Conservation (phyloP, 2,888 invertebrate genomes). For the Ormyrus nitidulus region DNA sequence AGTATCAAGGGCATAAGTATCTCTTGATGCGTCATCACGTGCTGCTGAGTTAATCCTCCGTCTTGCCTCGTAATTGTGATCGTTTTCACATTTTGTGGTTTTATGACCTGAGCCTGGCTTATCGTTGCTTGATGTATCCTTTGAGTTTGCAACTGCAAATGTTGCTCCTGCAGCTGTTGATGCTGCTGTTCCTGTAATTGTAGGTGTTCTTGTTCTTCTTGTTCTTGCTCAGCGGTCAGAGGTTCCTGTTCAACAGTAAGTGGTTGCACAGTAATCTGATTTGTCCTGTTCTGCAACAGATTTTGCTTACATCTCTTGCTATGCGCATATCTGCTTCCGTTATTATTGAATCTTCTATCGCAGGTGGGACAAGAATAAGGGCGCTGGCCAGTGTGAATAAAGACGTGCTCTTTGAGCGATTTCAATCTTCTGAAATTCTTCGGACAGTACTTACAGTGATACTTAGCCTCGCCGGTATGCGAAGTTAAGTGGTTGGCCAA, state of each 20-base stretch:
- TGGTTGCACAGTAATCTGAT: constrained; percentile 44
- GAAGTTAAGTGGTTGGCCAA: constrained; percentile 73
- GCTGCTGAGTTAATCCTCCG: constrained; percentile 65
- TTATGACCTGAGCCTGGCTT: constrained; percentile 63
- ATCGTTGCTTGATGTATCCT: constrained; percentile 57
- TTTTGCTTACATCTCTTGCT: constrained; percentile 73
- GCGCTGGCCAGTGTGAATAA: constrained; percentile 73
- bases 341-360: constrained; percentile 73
- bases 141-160: constrained; percentile 49
- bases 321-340: constrained; percentile 73
- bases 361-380: constrained; percentile 74
- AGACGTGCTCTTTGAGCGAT: constrained; percentile 72
- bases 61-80: constrained; percentile 71
- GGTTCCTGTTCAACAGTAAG: too few relatives aligned
- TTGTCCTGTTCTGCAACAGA: constrained; percentile 39
- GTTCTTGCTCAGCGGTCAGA: constrained; percentile 2
- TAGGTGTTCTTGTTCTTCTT: constrained; percentile 35
- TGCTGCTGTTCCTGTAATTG: constrained; percentile 30
- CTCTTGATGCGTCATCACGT: constrained; percentile 71
- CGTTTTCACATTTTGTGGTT: constrained; percentile 71
- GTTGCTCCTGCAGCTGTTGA: constrained; percentile 49
- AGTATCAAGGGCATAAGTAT: constrained; percentile 73
- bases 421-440: constrained; percentile 72
- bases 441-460: constrained; percentile 73
- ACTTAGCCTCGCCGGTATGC: constrained; percentile 73